A percentile compares a stretch with the other conserved stretches of the same genome.
phyloP scores from a whole-genome alignment of 1,140 invertebrate genomes.

The Calephelis nemesis region DNA sequence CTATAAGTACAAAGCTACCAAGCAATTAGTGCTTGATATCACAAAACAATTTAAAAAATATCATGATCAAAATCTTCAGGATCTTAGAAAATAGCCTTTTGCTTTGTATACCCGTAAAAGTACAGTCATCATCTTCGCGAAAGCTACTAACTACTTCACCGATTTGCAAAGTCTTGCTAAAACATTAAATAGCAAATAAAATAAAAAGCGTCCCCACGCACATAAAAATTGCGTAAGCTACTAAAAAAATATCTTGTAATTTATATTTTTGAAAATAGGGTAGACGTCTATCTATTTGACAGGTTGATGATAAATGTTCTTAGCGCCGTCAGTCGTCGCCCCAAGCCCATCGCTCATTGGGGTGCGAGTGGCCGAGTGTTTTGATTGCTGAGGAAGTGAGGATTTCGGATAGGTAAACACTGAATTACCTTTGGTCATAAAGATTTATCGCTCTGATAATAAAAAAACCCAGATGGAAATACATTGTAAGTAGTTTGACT shows the following conservation, averaged over 20 bases:
- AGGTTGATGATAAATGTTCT: slow-evolving; percentile 11
- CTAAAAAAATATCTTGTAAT: neutral
- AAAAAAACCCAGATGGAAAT: neutral
- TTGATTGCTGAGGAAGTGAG: slow-evolving; percentile 11
- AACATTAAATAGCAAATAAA: no score
- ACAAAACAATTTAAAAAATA: no score
- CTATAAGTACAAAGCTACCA: no score
- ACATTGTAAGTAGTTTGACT: no score
- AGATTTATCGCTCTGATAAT: neutral
- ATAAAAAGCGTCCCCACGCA: no score
- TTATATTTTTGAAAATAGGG: slow-evolving; percentile 10
- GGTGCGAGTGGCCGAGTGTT: neutral
- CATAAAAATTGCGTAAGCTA: neutral
- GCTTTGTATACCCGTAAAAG: no score
- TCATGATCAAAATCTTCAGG: no score
- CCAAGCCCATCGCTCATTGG: neutral
- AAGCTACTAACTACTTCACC: no score
- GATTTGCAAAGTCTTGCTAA: no score
- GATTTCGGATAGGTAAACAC: neutral
- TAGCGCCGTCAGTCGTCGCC: neutral
- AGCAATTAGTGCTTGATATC: no score
- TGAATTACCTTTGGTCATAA: neutral
- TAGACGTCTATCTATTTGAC: slow-evolving; percentile 12
- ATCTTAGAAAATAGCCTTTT: no score
- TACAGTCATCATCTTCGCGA: no score